These are phyloP conservation scores for Channallabes apus DNA, from an alignment of 2,797 vertebrate genomes.

Conservation along the genomic window DNA sequence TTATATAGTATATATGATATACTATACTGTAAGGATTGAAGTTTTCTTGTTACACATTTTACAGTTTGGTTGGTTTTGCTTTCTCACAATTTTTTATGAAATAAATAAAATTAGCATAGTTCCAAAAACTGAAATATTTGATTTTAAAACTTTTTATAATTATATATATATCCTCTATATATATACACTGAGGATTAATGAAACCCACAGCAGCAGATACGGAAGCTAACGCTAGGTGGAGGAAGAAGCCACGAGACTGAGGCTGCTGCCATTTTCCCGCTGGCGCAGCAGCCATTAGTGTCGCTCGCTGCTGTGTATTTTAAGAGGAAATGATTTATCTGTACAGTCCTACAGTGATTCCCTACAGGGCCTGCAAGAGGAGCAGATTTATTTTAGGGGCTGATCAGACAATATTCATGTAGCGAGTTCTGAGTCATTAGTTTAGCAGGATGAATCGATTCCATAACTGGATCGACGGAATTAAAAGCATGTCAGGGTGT, in stretches of 20 bases:
- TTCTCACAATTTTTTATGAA: not conserved
- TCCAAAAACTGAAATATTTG: not conserved
- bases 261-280: not conserved
- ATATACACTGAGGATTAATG: not conserved
- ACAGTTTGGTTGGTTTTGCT: not conserved
- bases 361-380: not conserved
- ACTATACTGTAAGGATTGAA: not conserved
- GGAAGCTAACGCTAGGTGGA: not conserved
- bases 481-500: not conserved
- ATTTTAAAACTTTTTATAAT: not conserved
- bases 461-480: not conserved
- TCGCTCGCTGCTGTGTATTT: not conserved
- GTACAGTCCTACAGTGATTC: not conserved
- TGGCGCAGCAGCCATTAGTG: not conserved
- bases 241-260: not conserved
- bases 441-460: not conserved
- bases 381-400: not conserved
- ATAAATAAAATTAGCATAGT: not conserved
- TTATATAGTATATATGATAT: too few species aligned
- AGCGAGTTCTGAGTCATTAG: not conserved
- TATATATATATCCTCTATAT: too few species aligned
- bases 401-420: not conserved
- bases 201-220: not conserved
- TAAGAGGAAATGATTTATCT: conserved; percentile 2
- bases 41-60: not conserved